Evolutionary conservation across 2,797 vertebrate species (phyloP).

Genomic region (Synaphobranchus kaupii): DNA sequence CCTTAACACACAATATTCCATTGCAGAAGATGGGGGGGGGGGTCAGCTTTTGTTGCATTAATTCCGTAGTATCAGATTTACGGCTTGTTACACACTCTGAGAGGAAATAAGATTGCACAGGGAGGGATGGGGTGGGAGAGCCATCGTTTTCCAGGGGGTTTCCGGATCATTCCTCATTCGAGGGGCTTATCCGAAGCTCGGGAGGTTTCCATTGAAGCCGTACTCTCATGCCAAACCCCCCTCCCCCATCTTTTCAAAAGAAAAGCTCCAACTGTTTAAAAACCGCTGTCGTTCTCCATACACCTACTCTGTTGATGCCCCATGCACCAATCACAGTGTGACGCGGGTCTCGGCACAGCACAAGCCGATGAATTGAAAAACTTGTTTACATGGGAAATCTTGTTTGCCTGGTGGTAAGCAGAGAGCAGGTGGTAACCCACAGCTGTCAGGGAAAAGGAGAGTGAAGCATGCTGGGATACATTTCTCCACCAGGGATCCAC

Average conservation of each 20-base stretch:
- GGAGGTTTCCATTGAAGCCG: not conserved
- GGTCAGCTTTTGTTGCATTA: constrained; percentile 4
- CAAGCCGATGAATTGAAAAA: not conserved
- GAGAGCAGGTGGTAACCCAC: not conserved
- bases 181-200: not conserved
- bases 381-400: not conserved
- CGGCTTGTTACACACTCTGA: constrained; percentile 40
- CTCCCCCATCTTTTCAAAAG: not conserved
- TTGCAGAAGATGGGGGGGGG: constrained; percentile 20
- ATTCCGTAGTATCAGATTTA: constrained; percentile 39
- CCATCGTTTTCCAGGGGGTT: constrained; percentile 37
- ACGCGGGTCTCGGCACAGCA: not conserved
- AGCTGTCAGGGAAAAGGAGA: not conserved
- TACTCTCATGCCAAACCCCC: not conserved
- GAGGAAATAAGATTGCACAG: constrained; percentile 44
- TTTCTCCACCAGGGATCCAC: not conserved
- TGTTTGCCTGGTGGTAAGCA: not conserved
- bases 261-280: not conserved
- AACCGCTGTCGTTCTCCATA: constrained; percentile 34
- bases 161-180: not conserved
- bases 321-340: not conserved
- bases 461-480: not conserved
- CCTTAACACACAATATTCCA: constrained; percentile 23
- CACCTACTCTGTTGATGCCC: not conserved
- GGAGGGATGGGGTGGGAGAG: constrained; percentile 34